Percentiles rank a stretch among this genome's conserved stretches.
phyloP scores from a whole-genome alignment of 2,888 invertebrate species.

The Coecobrya sp. region DNA sequence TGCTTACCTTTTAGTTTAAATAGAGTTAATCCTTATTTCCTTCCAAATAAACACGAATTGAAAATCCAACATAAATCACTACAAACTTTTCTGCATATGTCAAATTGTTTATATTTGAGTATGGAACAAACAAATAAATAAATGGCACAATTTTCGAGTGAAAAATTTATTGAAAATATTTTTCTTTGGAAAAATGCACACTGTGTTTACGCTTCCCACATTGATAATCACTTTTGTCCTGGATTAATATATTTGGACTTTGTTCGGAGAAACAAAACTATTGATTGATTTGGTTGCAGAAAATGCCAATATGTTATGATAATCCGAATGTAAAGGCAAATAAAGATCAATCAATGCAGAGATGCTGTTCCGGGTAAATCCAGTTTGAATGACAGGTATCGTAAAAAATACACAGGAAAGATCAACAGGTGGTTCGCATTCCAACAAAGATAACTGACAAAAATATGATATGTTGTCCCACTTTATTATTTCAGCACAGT shows the following conservation, averaged over 20 bases:
- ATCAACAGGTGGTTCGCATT: conserved; percentile 32
- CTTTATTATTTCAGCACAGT: too few relatives aligned
- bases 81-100: too few relatives aligned
- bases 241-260: neutral
- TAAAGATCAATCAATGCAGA: neutral
- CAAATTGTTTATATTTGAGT: neutral
- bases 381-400: neutral
- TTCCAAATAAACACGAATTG: neutral
- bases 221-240: neutral
- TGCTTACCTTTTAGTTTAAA: neutral
- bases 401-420: neutral
- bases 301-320: neutral
- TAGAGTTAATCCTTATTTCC: conserved; percentile 1
- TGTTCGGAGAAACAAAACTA: neutral
- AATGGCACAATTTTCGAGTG: neutral
- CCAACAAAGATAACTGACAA: conserved; percentile 11
- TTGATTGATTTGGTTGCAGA: conserved; percentile 16
- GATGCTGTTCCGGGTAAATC: neutral
- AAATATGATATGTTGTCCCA: neutral
- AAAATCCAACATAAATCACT: neutral
- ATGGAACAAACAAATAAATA: conserved; percentile 2
- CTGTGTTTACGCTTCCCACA: neutral
- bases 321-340: neutral
- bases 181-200: neutral
- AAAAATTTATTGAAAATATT: neutral